phyloP scores from a whole-genome alignment of 2,113 vertebrate species.

The Arvicanthis niloticus region DNA sequence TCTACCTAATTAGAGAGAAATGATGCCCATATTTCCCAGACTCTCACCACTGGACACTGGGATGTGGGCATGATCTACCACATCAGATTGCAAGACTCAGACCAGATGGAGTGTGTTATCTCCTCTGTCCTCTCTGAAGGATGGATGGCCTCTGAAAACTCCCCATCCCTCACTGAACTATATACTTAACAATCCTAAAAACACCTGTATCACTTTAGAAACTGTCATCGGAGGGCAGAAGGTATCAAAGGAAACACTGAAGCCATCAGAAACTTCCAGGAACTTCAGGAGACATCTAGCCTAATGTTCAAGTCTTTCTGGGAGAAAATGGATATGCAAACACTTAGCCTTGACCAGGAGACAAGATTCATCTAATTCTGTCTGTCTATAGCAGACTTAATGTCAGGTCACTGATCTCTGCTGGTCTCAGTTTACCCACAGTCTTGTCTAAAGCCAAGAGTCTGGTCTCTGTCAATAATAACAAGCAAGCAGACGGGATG shows the following conservation, averaged over 20 bases:
- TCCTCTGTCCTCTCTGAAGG: not conserved
- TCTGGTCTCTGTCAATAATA: not conserved
- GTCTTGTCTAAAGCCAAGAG: not conserved
- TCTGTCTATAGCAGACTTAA: not conserved
- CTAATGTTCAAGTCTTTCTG: not conserved
- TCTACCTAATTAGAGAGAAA: conserved; percentile 15
- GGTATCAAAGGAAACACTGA: not conserved
- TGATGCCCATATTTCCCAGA: not conserved
- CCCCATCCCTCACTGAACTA: not conserved
- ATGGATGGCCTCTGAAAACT: not conserved
- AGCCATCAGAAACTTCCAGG: not conserved
- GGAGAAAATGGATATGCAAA: not conserved
- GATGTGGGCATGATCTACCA: not conserved
- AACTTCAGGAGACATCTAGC: not conserved
- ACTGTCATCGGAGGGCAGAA: not conserved
- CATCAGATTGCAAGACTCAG: not conserved
- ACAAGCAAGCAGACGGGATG: not conserved
- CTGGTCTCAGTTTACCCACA: not conserved
- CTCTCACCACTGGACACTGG: not conserved
- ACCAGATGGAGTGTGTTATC: not conserved
- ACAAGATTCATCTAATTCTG: not conserved
- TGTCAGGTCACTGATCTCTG: not conserved
- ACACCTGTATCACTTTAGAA: not conserved
- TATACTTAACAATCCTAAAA: not conserved
- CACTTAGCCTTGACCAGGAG: not conserved